phyloP scores from a whole-genome alignment of 2,113 vertebrate species.

The Nymphicus hollandicus region DNA sequence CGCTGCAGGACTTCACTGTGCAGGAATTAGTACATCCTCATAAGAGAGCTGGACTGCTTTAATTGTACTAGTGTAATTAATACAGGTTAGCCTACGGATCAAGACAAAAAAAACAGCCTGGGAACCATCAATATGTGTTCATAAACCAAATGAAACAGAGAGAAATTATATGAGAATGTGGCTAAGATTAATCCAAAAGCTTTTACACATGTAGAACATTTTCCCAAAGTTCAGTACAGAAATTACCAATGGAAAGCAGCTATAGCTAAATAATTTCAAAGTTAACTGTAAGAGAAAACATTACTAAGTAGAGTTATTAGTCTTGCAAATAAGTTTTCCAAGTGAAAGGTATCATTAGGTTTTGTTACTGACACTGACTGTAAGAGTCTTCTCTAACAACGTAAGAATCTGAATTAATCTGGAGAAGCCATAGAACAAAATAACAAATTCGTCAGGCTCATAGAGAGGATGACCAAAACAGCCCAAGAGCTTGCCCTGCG shows the following conservation, averaged over 20 bases:
- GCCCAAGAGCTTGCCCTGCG: not conserved
- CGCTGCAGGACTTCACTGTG: not conserved
- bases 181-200: not conserved
- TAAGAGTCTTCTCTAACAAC: not conserved
- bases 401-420: not conserved
- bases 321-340: not conserved
- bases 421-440: not conserved
- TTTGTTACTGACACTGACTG: not conserved
- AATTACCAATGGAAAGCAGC: not conserved
- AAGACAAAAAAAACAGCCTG: not conserved
- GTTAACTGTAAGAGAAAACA: not conserved
- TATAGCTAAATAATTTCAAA: not conserved
- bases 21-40: not conserved
- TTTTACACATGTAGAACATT: not conserved
- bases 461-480: not conserved
- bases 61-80: constrained; percentile 20
- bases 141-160: not conserved
- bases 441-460: not conserved
- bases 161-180: not conserved
- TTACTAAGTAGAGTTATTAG: not conserved
- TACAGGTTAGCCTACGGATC: not conserved
- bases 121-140: not conserved
- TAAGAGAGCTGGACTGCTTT: not conserved
- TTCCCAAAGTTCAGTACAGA: not conserved
- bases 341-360: not conserved